Evolutionary conservation across 2,888 invertebrate species (phyloP).

Genomic region (Eilema griseolum): DNA sequence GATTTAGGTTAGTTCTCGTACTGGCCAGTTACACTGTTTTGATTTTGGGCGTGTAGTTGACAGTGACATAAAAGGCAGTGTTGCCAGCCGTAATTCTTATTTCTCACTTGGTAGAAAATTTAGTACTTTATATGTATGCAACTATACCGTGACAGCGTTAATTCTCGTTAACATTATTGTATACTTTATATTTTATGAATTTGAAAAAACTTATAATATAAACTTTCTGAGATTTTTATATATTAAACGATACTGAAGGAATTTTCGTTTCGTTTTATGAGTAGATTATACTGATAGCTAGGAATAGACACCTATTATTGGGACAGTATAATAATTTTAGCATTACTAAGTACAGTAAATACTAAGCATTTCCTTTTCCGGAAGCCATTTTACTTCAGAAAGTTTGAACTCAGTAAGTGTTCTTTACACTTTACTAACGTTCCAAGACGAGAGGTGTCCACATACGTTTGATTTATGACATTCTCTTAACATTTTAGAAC

Average conservation of each 20-base stretch:
- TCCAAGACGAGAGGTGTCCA: conserved; percentile 14
- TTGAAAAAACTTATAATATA: too few species aligned
- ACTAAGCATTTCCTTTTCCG: neutral
- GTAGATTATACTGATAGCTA: too few species aligned
- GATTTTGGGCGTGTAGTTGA: conserved; percentile 9
- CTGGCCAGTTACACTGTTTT: conserved; percentile 6
- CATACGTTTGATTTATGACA: conserved; percentile 14
- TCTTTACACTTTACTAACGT: conserved; percentile 8
- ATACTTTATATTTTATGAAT: too few species aligned
- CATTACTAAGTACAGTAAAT: neutral
- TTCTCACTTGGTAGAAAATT: neutral
- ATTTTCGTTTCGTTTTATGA: too few species aligned
- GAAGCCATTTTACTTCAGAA: conserved; percentile 1
- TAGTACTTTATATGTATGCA: too few species aligned
- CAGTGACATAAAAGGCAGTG: neutral
- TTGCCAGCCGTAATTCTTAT: neutral
- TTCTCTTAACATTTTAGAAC: neutral
- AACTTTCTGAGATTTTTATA: too few species aligned
- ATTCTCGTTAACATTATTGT: too few species aligned
- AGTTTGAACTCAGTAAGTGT: conserved; percentile 25
- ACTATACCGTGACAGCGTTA: too few species aligned
- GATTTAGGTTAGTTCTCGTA: conserved; percentile 22
- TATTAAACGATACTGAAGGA: too few species aligned
- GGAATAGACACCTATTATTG: too few species aligned
- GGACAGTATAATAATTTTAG: too few species aligned